A percentile compares a stretch with the other conserved stretches of the same genome.
Conservation (phyloP, 1,140 invertebrate genomes). For the Drosophila willistoni region DNA sequence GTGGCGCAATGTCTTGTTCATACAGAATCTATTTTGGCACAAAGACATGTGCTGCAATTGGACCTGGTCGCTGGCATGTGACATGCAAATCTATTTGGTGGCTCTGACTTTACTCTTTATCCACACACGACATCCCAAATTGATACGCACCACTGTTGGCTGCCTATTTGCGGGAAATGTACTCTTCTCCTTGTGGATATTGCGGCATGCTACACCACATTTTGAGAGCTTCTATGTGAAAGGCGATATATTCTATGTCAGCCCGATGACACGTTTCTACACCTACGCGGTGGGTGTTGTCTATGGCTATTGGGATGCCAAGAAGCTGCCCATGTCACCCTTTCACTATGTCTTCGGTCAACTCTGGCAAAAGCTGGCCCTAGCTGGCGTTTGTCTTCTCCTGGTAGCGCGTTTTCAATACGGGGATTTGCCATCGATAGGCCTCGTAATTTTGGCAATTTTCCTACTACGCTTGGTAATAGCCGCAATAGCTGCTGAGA, state of each 20-base stretch:
- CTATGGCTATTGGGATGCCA: conserved; percentile 33
- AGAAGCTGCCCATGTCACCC: conserved; percentile 2
- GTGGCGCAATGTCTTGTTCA: conserved; percentile 86
- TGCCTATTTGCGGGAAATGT: neutral
- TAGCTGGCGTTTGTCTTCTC: neutral
- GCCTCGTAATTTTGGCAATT: neutral
- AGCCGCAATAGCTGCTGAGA: conserved; percentile 10
- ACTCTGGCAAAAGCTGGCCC: neutral
- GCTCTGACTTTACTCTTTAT: conserved; percentile 83
- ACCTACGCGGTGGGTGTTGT: conserved; percentile 37
- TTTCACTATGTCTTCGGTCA: neutral
- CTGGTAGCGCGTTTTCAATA: neutral
- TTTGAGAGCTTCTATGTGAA: conserved; percentile 21
- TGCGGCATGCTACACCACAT: neutral
- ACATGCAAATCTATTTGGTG: conserved; percentile 90
- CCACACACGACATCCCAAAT: conserved; percentile 68
- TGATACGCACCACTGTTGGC: neutral
- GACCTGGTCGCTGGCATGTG: conserved; percentile 92
- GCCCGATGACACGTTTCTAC: conserved; percentile 20
- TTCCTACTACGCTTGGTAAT: neutral
- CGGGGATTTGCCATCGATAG: neutral
- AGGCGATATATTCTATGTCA: conserved; percentile 31
- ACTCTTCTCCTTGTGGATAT: conserved; percentile 1
- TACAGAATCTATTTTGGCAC: conserved; percentile 85
- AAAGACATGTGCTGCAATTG: conserved; percentile 88